Evolutionary conservation across 2,888 invertebrate species (phyloP).

Genomic region (Empis stercorea): DNA sequence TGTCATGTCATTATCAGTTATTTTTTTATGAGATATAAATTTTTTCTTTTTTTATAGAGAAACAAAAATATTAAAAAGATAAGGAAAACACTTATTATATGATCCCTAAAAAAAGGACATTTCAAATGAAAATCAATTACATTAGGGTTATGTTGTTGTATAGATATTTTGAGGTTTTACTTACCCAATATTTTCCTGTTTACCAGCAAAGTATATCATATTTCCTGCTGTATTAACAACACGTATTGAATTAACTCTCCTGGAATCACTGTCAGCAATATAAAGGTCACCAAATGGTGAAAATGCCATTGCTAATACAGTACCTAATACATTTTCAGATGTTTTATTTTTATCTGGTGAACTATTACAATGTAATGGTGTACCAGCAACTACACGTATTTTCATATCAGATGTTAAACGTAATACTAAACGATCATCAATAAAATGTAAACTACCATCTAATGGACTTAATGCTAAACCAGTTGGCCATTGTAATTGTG

Average conservation of each 20-base stretch:
- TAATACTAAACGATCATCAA: conserved; percentile 86
- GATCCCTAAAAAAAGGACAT: background rate
- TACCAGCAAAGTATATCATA: conserved; percentile 87
- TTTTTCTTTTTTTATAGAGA: too few species aligned
- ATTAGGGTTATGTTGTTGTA: too few species aligned
- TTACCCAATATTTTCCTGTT: conserved; percentile 44
- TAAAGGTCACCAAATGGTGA: conserved; percentile 85
- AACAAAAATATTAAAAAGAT: too few species aligned
- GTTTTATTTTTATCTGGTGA: conserved; percentile 54
- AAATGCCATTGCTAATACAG: conserved; percentile 79
- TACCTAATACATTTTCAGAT: conserved; percentile 61
- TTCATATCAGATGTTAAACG: conserved; percentile 85
- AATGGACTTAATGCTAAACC: conserved; percentile 86
- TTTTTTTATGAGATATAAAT: too few species aligned
- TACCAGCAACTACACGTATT: conserved; percentile 88
- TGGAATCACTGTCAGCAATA: conserved; percentile 85
- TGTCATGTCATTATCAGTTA: too few species aligned
- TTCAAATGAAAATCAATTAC: background rate
- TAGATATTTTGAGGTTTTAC: conserved; percentile 9
- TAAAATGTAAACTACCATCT: conserved; percentile 88
- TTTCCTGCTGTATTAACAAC: conserved; percentile 81
- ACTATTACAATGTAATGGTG: conserved; percentile 72
- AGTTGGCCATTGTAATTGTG: conserved; percentile 97
- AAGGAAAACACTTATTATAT: background rate
- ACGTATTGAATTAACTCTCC: conserved; percentile 67